Conservation (phyloP, 2,888 invertebrate species). For the Harpalus rubripes region DNA sequence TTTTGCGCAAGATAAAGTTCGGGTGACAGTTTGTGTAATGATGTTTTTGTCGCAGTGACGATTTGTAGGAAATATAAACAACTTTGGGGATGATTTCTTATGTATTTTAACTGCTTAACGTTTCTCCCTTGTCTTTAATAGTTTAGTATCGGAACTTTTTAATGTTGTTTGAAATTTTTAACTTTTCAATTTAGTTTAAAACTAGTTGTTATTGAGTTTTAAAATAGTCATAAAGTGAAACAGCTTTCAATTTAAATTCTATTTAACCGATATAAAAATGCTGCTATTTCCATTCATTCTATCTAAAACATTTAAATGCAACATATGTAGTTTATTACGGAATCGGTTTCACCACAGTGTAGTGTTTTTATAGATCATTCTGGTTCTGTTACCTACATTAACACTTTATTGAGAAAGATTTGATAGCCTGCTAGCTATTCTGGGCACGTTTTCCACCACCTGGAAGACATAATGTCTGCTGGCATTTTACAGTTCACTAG, state of each 20-base stretch:
- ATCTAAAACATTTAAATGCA: too few relatives aligned
- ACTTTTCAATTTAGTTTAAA: too few relatives aligned
- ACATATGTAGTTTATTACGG: too few relatives aligned
- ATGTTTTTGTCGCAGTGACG: neutral
- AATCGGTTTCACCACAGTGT: too few relatives aligned
- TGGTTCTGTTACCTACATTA: neutral
- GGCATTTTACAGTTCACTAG: neutral
- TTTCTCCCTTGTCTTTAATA: too few relatives aligned
- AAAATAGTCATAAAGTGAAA: too few relatives aligned
- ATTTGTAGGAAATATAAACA: neutral
- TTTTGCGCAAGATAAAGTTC: neutral
- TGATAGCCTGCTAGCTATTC: neutral
- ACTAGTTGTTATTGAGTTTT: too few relatives aligned
- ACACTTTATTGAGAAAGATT: slow-evolving; percentile 17
- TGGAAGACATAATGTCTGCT: neutral
- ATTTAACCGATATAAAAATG: too few relatives aligned
- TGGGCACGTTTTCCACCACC: neutral
- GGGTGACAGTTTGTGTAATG: neutral
- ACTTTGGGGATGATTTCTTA: neutral
- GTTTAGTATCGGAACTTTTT: too few relatives aligned
- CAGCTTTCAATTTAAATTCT: too few relatives aligned
- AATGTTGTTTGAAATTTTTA: too few relatives aligned
- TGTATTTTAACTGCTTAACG: neutral
- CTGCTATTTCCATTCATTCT: too few relatives aligned
- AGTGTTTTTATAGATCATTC: neutral